These are phyloP conservation scores for Hyppa rectilinea DNA, from an alignment of 2,888 invertebrate genomes.

Conservation along the genomic window DNA sequence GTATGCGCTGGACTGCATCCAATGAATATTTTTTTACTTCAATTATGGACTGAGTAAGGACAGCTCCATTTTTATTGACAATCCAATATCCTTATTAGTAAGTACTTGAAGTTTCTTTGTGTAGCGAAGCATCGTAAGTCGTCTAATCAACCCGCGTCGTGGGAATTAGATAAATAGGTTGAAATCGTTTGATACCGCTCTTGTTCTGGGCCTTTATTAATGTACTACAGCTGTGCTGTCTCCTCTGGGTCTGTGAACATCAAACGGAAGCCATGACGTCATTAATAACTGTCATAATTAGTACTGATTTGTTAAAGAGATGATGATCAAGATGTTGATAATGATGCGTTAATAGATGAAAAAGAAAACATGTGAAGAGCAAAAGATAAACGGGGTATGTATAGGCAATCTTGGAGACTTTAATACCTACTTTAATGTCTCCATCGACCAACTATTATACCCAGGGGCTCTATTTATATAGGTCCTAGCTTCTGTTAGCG, in stretches of 20 bases:
- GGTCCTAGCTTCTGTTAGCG: too few relatives aligned
- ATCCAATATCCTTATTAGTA: constrained; percentile 40
- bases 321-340: constrained; percentile 10
- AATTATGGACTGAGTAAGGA: constrained; percentile 21
- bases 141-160: constrained; percentile 57
- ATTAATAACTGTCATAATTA: constrained; percentile 50
- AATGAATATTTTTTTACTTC: constrained; percentile 21
- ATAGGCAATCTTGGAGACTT: not conserved
- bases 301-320: constrained; percentile 48
- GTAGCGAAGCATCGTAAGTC: constrained; percentile 28
- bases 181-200: constrained; percentile 51
- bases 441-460: too few relatives aligned
- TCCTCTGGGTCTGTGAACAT: not conserved
- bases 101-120: constrained; percentile 40
- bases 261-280: constrained; percentile 36
- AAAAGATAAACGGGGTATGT: too few relatives aligned
- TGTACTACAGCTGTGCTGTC: constrained; percentile 58
- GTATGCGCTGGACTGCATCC: constrained; percentile 6
- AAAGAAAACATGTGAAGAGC: not conserved
- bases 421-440: too few relatives aligned
- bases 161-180: constrained; percentile 65
- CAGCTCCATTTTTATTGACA: constrained; percentile 41
- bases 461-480: too few relatives aligned
- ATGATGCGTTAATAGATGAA: not conserved
- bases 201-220: constrained; percentile 62